phyloP scores from a whole-genome alignment of 2,888 invertebrate species.

The Stegophylla sp. region DNA sequence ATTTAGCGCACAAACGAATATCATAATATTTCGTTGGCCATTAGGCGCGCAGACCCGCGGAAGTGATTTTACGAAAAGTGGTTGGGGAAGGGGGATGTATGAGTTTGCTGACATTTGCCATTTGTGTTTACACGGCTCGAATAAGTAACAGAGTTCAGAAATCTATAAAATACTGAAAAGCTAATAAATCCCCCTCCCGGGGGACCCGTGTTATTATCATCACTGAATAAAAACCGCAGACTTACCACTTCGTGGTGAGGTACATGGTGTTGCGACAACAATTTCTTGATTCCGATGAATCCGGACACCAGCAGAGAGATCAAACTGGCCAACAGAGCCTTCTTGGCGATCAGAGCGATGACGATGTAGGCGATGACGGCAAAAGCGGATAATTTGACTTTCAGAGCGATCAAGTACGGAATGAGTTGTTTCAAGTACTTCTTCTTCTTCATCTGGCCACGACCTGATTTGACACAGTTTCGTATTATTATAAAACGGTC shows the following conservation, averaged over 20 bases:
- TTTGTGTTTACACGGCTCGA: too few species aligned
- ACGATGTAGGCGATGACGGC: conserved; percentile 69
- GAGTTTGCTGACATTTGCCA: too few species aligned
- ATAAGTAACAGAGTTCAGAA: too few species aligned
- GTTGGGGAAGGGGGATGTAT: too few species aligned
- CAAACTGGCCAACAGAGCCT: conserved; percentile 70
- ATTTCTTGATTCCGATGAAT: conserved; percentile 65
- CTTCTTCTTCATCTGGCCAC: conserved; percentile 71
- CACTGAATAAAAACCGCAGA: neutral
- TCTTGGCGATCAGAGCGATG: conserved; percentile 71
- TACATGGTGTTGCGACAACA: conserved; percentile 62
- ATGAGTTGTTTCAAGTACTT: conserved; percentile 68
- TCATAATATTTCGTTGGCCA: too few species aligned
- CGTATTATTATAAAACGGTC: too few species aligned
- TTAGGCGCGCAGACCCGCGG: too few species aligned
- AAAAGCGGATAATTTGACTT: conserved; percentile 70
- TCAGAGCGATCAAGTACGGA: conserved; percentile 70
- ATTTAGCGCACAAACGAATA: too few species aligned
- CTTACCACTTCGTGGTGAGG: conserved; percentile 62
- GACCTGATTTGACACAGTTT: conserved; percentile 64
- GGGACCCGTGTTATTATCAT: too few species aligned
- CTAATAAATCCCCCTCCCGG: too few species aligned
- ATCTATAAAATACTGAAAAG: too few species aligned
- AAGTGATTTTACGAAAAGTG: too few species aligned
- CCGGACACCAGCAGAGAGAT: conserved; percentile 71